Evolutionary conservation across 2,113 vertebrate species (phyloP).

Genomic region (Picathartes gymnocephalus): DNA sequence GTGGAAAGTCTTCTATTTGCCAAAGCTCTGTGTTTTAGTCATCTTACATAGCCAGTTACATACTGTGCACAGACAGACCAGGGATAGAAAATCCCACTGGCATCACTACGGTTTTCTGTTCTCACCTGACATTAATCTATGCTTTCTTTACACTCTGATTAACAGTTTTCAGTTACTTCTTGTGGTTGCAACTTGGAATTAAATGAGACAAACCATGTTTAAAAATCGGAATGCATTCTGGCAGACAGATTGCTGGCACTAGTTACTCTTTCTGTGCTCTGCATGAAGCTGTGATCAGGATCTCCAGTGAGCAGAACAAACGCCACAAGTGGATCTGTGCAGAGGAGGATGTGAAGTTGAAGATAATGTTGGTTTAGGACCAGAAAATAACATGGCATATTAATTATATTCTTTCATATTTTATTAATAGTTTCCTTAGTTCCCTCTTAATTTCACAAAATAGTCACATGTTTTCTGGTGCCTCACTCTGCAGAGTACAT

Average conservation of each 20-base stretch:
- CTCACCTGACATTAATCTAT: slow-evolving; percentile 40
- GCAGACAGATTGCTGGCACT: not conserved
- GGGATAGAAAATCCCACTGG: slow-evolving; percentile 46
- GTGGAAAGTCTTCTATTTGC: slow-evolving; percentile 66
- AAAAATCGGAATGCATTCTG: not conserved
- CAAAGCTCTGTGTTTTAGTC: slow-evolving; percentile 58
- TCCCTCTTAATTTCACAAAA: slow-evolving; percentile 38
- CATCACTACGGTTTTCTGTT: slow-evolving; percentile 52
- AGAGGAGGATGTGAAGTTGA: not conserved
- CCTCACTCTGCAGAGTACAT: not conserved
- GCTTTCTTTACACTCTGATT: slow-evolving; percentile 39
- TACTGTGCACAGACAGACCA: slow-evolving; percentile 42
- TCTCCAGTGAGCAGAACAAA: not conserved
- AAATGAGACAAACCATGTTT: slow-evolving; percentile 1
- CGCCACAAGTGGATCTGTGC: not conserved
- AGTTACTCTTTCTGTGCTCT: not conserved
- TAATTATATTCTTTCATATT: slow-evolving; percentile 13
- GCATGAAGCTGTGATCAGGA: not conserved
- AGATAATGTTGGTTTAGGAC: not conserved
- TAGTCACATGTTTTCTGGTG: not conserved
- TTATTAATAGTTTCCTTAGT: slow-evolving; percentile 36
- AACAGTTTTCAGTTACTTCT: slow-evolving; percentile 53
- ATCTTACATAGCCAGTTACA: slow-evolving; percentile 11
- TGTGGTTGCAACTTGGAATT: slow-evolving; percentile 42
- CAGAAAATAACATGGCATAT: slow-evolving; percentile 1